Evolutionary conservation across 2,113 vertebrate species (phyloP), one percentile per base, ranked within the genome.

Genomic region (Onychostoma macrolepis): DNA sequence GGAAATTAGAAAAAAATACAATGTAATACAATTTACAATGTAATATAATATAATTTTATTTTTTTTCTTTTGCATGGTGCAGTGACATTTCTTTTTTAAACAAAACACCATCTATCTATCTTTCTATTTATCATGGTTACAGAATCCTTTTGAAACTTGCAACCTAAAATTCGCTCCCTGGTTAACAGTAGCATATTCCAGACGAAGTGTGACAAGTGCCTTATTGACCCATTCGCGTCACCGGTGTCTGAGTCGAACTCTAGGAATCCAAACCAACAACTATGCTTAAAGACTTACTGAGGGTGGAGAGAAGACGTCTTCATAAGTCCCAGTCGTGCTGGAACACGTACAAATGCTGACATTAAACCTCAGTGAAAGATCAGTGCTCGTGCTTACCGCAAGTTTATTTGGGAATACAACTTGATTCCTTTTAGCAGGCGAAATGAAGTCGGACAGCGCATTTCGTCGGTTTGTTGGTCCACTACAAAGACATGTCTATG

Each of bases 401-500:
- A 30, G 7, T 43, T n/a, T 61, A 38, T 15, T 63, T 43, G 9
- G 33, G 15, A 4, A 17, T n/a, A 61, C 17, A 58, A n/a, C 7
- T 65, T 7, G n/a, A 5, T 13, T 17, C 17, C 41, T 1, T 19
- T 1, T 5, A 26, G 50, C 80, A 6, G 80, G 43, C 28, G 43
- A 69, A 56, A 84, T 74, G 82, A 74, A 74, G 21, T 41, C 67
- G 45, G 28, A 24, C 45, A 30, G 12, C 12, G 81, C 24, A 24
- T 76, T 21, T 74, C 13, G 30, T 77, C 41, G 9, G 50, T 30
- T 38, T 30, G 61, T 76, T 83, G 79, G 87, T 88, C 71, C 89
- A 26, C 63, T 90, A 15, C 88, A 89, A 85, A 84, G 30, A 30
- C 67, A 13, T 48, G 85, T 86, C 36, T 88, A 71, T 78, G 53